These are phyloP conservation scores for Pangasius larnaudii DNA, from an alignment of 2,797 vertebrate genomes.

Conservation along the genomic window DNA sequence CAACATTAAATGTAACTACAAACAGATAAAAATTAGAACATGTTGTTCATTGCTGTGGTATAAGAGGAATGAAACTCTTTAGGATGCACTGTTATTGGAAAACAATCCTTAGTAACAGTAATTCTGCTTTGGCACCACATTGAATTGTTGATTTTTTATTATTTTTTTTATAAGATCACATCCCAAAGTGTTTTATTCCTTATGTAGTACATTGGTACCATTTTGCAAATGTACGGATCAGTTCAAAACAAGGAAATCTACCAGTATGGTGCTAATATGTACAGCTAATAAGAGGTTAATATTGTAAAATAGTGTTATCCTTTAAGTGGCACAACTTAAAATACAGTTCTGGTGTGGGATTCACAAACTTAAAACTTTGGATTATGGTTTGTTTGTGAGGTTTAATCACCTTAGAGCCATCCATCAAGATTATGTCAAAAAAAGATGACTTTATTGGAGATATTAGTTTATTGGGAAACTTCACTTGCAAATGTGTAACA, in stretches of 20 bases:
- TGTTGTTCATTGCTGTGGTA: background rate
- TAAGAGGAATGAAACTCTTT: background rate
- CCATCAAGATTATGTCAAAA: background rate
- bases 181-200: background rate
- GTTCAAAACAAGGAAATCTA: background rate
- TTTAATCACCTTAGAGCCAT: background rate
- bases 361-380: background rate
- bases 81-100: background rate
- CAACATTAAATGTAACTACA: too few species aligned
- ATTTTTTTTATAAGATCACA: background rate
- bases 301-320: background rate
- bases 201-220: background rate
- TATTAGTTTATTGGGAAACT: background rate
- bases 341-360: background rate
- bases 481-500: constrained; percentile 14
- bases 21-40: too few species aligned
- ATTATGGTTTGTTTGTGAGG: background rate
- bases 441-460: background rate
- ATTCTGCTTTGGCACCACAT: background rate
- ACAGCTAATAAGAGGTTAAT: background rate
- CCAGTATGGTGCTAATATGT: background rate
- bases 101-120: background rate
- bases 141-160: background rate
- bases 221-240: background rate
- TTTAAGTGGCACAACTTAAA: background rate